Percentiles rank a stretch among this genome's conserved stretches.
Conservation (phyloP, 1,140 invertebrate species). For the Akabosia matsudoensis region DNA sequence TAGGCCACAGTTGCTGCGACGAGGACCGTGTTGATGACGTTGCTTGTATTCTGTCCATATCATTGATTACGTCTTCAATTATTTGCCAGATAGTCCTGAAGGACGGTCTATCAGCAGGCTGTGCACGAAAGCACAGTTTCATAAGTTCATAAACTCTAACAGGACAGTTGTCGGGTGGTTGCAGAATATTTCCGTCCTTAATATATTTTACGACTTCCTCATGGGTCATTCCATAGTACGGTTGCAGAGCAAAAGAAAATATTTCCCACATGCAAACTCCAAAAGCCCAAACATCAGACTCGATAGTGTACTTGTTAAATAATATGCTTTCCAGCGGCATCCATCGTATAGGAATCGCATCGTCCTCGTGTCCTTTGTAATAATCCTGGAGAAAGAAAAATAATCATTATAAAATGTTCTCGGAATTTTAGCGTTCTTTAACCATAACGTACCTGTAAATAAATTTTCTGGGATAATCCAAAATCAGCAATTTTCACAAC, state of each 20-base stretch:
- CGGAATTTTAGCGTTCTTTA: neutral
- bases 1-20: conserved; percentile 17
- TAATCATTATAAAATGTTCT: conserved; percentile 4
- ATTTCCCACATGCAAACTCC: conserved; percentile 92
- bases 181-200: conserved; percentile 82
- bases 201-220: conserved; percentile 91
- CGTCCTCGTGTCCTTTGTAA: conserved; percentile 87
- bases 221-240: conserved; percentile 91
- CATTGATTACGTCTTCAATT: conserved; percentile 58
- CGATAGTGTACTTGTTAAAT: conserved; percentile 89
- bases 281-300: conserved; percentile 92
- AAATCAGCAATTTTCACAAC: conserved; percentile 96
- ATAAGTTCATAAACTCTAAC: conserved; percentile 87
- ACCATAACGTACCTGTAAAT: conserved; percentile 62
- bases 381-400: conserved; percentile 81
- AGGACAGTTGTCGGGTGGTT: conserved; percentile 84
- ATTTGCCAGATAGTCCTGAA: conserved; percentile 72
- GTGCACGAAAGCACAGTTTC: conserved; percentile 86
- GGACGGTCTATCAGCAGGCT: conserved; percentile 75
- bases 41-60: conserved; percentile 22
- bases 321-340: conserved; percentile 93
- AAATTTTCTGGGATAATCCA: conserved; percentile 88
- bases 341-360: conserved; percentile 90
- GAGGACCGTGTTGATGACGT: neutral
- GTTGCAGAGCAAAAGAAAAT: conserved; percentile 87